Base-by-base conservation (phyloP, 2,797 vertebrate species). In the Hippoglossus hippoglossus region DNA sequence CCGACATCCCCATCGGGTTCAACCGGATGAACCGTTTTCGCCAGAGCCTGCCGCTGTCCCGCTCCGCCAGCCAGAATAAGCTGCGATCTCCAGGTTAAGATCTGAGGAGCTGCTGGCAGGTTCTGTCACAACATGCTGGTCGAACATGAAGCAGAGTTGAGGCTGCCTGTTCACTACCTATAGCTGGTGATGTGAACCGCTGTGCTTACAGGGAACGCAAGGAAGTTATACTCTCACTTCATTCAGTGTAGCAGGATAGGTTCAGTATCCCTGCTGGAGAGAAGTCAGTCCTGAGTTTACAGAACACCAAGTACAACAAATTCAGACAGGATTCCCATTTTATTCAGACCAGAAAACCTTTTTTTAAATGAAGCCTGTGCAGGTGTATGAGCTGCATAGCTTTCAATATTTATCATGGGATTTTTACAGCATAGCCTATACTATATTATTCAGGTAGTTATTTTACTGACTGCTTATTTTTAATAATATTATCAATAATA, bases 11-110 rank as follows among this genome's bases (percentile, higher is more conserved):
- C 41, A 75, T 98, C 49, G 96, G 97, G 0, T 99, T 99, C 91
- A 99, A 95, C 93, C 97, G 98, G 84, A 98, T 98, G 96, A 99
- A 99, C 90, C 96, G 98, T 26, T 97, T 99, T 83, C 95, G 98
- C 22, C 98, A 99, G 95, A 99, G 98, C 91, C 91, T 99, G 85
- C 98, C 97, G 1, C 91, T 99, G 85, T 97, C 97, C 51, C 96
- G 98, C 39, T 99, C 98, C 6, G 95, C 97, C 93, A 99, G 97
- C 93, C 98, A 99, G 95, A 98, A 96, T 68, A 99, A 99, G 92
- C 96, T 99, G 59, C 96, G 97, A 25, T 98, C 97, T 3, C 98
- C 97, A 96, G 98, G 98, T 99, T 77, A 95, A 62, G 66, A 82
- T 87, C 4, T 66, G 52, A 79, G 49, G 61, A 64, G 3, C 57